Evolutionary conservation across 2,113 vertebrate genomes (phyloP).

Genomic region (Oreochromis aureus): DNA sequence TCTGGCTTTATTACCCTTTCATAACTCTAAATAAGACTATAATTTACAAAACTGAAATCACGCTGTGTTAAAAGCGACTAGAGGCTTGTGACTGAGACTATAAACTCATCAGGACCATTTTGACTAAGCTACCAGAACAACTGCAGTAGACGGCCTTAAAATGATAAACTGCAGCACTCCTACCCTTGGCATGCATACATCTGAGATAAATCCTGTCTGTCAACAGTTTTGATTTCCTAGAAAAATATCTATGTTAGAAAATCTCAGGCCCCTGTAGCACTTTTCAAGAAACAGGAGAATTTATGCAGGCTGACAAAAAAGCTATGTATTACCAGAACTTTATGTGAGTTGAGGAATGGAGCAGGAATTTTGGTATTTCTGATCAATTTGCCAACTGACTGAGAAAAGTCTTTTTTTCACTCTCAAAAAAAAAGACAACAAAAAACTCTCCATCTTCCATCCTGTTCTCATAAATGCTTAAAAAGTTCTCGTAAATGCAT

Average conservation of each 20-base stretch:
- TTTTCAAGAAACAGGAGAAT: background rate
- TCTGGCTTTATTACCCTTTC: background rate
- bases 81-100: background rate
- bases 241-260: background rate
- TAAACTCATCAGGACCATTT: background rate
- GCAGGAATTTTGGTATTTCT: background rate
- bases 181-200: background rate
- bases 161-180: background rate
- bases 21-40: fast-evolving
- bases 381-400: background rate
- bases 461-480: background rate
- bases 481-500: background rate
- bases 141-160: background rate
- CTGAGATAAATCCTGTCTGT: background rate
- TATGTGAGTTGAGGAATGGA: background rate
- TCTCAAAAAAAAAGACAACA: background rate
- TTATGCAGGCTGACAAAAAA: background rate
- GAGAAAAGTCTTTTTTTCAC: background rate
- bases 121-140: background rate
- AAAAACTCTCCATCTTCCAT: background rate
- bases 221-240: fast-evolving
- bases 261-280: background rate
- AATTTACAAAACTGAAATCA: background rate
- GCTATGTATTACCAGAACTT: background rate
- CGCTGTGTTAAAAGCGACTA: fast-evolving